Percentiles rank a stretch among this genome's conserved stretches.
Evolutionary conservation across 1,140 invertebrate species (phyloP).

Genomic region (Heliothis virescens): DNA sequence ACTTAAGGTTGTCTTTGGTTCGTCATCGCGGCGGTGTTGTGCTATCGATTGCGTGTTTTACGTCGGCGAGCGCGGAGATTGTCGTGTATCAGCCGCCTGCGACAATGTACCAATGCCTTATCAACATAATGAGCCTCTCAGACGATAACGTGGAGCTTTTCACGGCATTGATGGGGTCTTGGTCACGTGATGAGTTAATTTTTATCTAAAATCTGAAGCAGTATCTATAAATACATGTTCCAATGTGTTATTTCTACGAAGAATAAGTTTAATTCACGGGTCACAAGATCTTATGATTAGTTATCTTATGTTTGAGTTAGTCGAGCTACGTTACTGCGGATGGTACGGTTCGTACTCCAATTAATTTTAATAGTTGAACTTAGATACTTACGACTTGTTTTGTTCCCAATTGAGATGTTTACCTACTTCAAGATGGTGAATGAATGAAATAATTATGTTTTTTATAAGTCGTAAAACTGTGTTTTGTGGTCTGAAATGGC

Average conservation of each 20-base stretch:
- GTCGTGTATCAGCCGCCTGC: slow-evolving; percentile 10
- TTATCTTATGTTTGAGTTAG: slow-evolving; percentile 40
- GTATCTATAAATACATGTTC: background rate
- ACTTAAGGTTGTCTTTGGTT: slow-evolving; percentile 68
- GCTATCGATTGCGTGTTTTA: slow-evolving; percentile 59
- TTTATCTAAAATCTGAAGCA: slow-evolving; percentile 18
- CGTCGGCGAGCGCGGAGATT: slow-evolving; percentile 54
- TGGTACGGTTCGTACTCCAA: slow-evolving; percentile 22
- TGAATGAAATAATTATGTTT: slow-evolving; percentile 3
- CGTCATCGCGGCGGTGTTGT: slow-evolving; percentile 53
- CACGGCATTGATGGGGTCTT: slow-evolving; percentile 18
- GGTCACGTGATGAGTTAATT: slow-evolving; percentile 39
- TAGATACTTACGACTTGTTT: slow-evolving; percentile 36
- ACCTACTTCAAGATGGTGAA: background rate
- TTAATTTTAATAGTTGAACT: slow-evolving; percentile 39
- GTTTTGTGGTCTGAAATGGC: background rate
- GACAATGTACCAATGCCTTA: slow-evolving; percentile 23
- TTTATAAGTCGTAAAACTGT: background rate
- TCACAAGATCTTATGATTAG: slow-evolving; percentile 43
- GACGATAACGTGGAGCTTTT: slow-evolving; percentile 28
- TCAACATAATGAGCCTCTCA: slow-evolving; percentile 28
- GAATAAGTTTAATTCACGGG: slow-evolving; percentile 42
- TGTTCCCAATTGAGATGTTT: slow-evolving; percentile 16
- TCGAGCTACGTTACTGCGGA: slow-evolving; percentile 13
- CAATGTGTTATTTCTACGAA: slow-evolving; percentile 33